Conservation (phyloP, 2,113 vertebrate genomes). For the Lagenorhynchus albirostris region DNA sequence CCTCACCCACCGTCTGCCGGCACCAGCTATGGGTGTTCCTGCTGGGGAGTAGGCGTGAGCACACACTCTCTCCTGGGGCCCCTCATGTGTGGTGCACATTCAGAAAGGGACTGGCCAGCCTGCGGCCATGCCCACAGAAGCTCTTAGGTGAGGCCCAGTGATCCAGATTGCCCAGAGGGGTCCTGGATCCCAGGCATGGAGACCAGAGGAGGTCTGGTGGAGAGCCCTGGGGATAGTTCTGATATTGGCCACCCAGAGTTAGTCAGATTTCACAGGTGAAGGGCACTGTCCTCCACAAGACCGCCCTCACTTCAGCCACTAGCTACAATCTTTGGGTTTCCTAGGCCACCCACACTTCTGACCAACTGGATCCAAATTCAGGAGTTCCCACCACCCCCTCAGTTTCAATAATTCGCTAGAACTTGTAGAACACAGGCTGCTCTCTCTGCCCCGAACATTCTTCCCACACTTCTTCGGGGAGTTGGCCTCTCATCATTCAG, state of each 20-base stretch:
- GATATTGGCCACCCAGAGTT: not conserved
- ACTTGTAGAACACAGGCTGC: not conserved
- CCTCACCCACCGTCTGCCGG: not conserved
- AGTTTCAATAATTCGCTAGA: not conserved
- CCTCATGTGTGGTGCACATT: not conserved
- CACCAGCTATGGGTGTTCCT: not conserved
- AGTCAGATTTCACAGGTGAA: not conserved
- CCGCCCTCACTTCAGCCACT: not conserved
- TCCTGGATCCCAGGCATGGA: not conserved
- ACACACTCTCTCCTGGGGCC: not conserved
- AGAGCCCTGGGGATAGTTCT: not conserved
- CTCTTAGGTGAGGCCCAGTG: not conserved
- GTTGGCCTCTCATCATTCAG: not conserved
- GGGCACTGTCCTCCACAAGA: not conserved
- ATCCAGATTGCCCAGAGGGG: not conserved
- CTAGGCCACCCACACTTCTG: not conserved
- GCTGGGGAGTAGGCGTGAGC: not conserved
- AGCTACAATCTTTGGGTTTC: not conserved
- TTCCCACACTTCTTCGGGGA: not conserved
- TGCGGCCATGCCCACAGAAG: not conserved
- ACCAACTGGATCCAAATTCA: not conserved
- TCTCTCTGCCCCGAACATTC: not conserved
- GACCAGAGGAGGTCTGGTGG: not conserved
- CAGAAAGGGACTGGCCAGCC: not conserved
- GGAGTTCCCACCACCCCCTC: not conserved